These are phyloP conservation scores for Regulus satrapa DNA, from an alignment of 2,113 vertebrate species.

Conservation along the genomic window DNA sequence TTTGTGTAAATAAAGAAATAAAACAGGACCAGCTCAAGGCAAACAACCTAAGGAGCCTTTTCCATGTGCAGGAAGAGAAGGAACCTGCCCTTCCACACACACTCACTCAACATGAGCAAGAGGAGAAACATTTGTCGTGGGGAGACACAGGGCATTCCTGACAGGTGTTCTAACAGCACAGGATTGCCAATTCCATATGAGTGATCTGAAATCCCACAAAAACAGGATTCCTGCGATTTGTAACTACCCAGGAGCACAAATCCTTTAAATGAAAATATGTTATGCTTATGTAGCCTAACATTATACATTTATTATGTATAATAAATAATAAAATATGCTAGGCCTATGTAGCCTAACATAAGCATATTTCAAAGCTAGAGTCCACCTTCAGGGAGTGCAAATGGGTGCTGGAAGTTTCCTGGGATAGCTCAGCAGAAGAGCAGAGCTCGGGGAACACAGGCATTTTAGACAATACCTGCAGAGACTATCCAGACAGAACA, in stretches of 20 bases:
- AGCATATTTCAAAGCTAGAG: background rate
- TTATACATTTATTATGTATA: no score
- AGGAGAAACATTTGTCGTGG: background rate
- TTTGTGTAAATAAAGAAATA: background rate
- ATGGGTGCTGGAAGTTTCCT: background rate
- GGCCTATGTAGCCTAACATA: background rate
- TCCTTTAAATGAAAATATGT: background rate
- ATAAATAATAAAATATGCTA: no score
- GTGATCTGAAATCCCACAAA: background rate
- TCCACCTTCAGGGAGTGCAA: background rate
- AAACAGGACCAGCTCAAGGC: background rate
- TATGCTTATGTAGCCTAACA: background rate
- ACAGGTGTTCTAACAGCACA: background rate
- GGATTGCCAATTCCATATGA: background rate
- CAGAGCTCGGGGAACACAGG: background rate
- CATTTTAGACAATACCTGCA: background rate
- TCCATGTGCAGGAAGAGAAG: background rate
- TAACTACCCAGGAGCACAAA: background rate
- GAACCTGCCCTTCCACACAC: background rate
- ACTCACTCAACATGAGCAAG: background rate
- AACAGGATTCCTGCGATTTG: background rate
- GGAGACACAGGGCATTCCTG: background rate
- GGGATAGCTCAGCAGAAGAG: background rate
- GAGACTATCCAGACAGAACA: background rate
- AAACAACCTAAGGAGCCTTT: background rate